Evolutionary conservation across 2,888 invertebrate species (phyloP).

Genomic region (Agriopis aurantiaria): DNA sequence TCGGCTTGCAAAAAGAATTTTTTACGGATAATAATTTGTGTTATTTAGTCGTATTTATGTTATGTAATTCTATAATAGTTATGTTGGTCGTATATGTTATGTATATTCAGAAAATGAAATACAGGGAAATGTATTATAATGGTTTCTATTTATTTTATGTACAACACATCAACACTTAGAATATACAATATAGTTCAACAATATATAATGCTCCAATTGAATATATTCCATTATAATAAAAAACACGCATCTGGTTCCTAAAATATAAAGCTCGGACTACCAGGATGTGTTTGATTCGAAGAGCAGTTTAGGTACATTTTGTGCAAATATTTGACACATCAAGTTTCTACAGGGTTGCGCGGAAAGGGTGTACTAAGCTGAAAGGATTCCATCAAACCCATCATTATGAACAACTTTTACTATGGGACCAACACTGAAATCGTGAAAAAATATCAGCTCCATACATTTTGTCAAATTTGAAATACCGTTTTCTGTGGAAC

Average conservation of each 20-base stretch:
- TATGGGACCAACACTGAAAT: too few relatives aligned
- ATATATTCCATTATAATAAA: constrained; percentile 23
- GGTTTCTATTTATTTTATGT: constrained; percentile 68
- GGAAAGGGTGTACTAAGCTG: too few relatives aligned
- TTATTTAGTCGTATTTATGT: neutral
- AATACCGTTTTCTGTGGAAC: too few relatives aligned
- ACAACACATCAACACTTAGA: constrained; percentile 79
- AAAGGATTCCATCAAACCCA: too few relatives aligned
- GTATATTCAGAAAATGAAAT: constrained; percentile 37
- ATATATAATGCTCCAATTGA: constrained; percentile 27
- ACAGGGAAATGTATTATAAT: constrained; percentile 58
- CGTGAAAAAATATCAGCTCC: too few relatives aligned
- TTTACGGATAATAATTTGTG: neutral
- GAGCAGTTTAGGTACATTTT: constrained; percentile 4
- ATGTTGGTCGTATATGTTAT: neutral
- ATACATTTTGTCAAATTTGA: too few relatives aligned
- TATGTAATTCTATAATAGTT: neutral
- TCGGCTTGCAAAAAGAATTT: neutral
- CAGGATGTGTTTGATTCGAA: too few relatives aligned
- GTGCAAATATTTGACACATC: constrained; percentile 32
- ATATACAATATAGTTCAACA: constrained; percentile 53
- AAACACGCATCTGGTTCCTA: neutral
- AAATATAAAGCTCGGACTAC: neutral
- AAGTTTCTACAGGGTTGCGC: neutral
- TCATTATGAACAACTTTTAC: too few relatives aligned